phyloP scores from a whole-genome alignment of 2,888 invertebrate species.

The Exocentrus adspersus region DNA sequence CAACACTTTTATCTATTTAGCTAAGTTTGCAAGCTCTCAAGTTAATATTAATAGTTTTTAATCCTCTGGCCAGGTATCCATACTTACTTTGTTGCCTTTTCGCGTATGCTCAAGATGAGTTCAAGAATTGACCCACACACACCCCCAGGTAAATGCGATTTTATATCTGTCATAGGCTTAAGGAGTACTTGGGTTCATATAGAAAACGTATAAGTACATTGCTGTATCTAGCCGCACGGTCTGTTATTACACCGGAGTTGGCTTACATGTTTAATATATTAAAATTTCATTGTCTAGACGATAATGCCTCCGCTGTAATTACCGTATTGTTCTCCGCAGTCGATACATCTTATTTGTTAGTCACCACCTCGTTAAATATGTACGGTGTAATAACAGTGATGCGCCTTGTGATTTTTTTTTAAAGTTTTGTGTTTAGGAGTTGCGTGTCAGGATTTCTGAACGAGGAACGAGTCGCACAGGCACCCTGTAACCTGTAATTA shows the following conservation, averaged over 20 bases:
- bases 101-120: too few relatives aligned
- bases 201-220: too few relatives aligned
- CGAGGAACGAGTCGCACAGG: too few relatives aligned
- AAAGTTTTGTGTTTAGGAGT: neutral
- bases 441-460: neutral
- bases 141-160: too few relatives aligned
- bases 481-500: too few relatives aligned
- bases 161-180: too few relatives aligned
- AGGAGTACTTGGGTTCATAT: too few relatives aligned
- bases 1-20: too few relatives aligned
- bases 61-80: neutral
- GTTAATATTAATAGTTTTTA: neutral
- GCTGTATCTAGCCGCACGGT: neutral
- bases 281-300: conserved; percentile 26
- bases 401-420: neutral
- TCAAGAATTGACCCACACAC: too few relatives aligned
- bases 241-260: neutral
- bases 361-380: conserved; percentile 26
- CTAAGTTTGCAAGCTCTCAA: neutral
- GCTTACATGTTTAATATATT: conserved; percentile 16
- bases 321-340: conserved; percentile 21
- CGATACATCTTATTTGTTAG: conserved; percentile 19
- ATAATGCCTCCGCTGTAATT: conserved; percentile 17
- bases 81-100: too few relatives aligned
- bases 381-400: conserved; percentile 13